Conservation (phyloP, 2,113 vertebrate species). For the Carettochelys insculpta region DNA sequence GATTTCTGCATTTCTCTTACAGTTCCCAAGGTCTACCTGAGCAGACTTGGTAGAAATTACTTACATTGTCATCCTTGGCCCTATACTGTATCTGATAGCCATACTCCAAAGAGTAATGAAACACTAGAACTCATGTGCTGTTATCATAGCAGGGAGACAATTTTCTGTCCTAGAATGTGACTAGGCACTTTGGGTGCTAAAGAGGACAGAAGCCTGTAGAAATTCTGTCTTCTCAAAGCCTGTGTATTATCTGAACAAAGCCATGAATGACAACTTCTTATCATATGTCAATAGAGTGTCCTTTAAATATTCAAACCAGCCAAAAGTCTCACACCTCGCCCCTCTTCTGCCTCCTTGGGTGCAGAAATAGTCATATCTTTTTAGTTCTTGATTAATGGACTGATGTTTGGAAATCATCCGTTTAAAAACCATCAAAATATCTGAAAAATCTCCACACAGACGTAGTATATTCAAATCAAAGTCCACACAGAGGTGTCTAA, state of each 20-base stretch:
- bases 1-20: not conserved
- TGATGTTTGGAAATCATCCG: conserved; percentile 59
- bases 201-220: not conserved
- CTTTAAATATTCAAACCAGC: conserved; percentile 28
- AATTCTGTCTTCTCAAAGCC: rapidly evolving
- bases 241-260: not conserved
- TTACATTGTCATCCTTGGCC: not conserved
- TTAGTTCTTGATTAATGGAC: conserved; percentile 62
- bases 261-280: not conserved
- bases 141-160: not conserved
- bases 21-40: not conserved
- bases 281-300: conserved; percentile 9
- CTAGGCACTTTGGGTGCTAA: rapidly evolving
- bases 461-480: conserved; percentile 49
- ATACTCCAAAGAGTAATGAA: not conserved
- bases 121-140: rapidly evolving
- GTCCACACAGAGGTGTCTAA: conserved; percentile 37
- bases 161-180: not conserved
- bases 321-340: conserved; percentile 19
- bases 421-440: conserved; percentile 64
- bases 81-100: not conserved
- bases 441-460: conserved; percentile 45
- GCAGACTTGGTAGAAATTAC: not conserved
- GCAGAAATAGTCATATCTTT: conserved; percentile 61
- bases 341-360: conserved; percentile 24